Conservation (phyloP, 2,797 vertebrate species). For the Carduelis carduelis region DNA sequence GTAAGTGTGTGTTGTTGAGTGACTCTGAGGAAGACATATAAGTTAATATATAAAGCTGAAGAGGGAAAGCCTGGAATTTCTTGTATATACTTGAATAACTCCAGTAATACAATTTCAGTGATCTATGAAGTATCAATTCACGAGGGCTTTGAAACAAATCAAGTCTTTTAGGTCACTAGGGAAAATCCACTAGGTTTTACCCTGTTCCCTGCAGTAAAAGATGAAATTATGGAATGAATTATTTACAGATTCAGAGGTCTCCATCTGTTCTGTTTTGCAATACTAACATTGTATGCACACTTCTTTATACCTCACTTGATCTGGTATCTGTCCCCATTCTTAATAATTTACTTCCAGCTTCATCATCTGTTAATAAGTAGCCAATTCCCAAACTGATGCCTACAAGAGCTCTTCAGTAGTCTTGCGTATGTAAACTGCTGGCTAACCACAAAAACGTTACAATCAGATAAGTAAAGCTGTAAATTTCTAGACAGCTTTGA, state of each 20-base stretch:
- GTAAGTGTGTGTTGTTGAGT: neutral
- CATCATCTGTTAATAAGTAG: neutral
- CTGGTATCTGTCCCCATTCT: neutral
- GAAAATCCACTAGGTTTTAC: neutral
- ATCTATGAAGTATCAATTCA: neutral
- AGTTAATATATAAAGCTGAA: neutral
- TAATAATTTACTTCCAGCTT: neutral
- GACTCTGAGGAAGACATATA: neutral
- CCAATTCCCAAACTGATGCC: neutral
- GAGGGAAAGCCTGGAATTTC: neutral
- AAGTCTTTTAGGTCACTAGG: neutral
- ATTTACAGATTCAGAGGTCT: neutral
- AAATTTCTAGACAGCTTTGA: neutral
- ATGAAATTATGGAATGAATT: neutral
- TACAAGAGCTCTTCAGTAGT: neutral
- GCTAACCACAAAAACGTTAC: neutral
- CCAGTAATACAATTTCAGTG: neutral
- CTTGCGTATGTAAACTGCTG: neutral
- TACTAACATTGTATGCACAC: neutral
- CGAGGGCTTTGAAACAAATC: neutral
- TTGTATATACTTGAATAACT: neutral
- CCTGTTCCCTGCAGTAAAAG: neutral
- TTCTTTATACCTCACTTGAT: neutral
- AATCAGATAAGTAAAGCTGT: neutral
- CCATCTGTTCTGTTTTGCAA: neutral